Evolutionary conservation across 2,113 vertebrate species (phyloP), one percentile per base, ranked within the genome.

Genomic region (Ploceus nigricollis): DNA sequence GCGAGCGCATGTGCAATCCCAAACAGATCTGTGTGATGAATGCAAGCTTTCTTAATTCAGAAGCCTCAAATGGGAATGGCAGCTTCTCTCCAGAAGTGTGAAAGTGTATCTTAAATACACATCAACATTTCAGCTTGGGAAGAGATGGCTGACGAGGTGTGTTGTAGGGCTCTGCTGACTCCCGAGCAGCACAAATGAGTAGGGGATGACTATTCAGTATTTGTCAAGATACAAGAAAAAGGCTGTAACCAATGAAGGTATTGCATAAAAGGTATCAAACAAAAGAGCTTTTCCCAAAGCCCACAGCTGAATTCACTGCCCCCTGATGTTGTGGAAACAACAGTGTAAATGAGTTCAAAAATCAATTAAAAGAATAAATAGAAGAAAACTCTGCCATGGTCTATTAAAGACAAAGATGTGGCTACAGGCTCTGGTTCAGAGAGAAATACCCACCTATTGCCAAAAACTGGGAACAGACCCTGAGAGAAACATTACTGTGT

Each of bases 341-440:
- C 68, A 70, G 68, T 42, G 75, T 48, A 95, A 97, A 85, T 90
- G 51, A 92, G 75, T 92, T 94, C 86, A 92, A 93, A 94, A 94
- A 63, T 68, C 86, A 97, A 90, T 88, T 92, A 90, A 82, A 96
- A 87, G 83, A 93, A 95, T 73, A 95, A 94, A 92, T 58, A 83
- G 88, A 87, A 92, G 53, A 92, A 90, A 90, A 78, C 39, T 77
- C 64, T 0, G 30, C 80, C 56, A 87, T 3, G 20, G 71, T 91
- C 60, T 93, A 30, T 89, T 94, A 95, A 89, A 89, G 68, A 92
- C 91, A 92, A 90, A 93, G 82, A 92, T 73, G 80, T 35, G 25
- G 76, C 82, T 93, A 69, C 86, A 92, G 79, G 86, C 89, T 56
- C 35, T 47, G 19, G 20, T 90, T 93, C 76, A 93, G 69, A 95